These are phyloP conservation scores for Clarias macrocephalus DNA, from an alignment of 2,113 vertebrate species.

Conservation along the genomic window DNA sequence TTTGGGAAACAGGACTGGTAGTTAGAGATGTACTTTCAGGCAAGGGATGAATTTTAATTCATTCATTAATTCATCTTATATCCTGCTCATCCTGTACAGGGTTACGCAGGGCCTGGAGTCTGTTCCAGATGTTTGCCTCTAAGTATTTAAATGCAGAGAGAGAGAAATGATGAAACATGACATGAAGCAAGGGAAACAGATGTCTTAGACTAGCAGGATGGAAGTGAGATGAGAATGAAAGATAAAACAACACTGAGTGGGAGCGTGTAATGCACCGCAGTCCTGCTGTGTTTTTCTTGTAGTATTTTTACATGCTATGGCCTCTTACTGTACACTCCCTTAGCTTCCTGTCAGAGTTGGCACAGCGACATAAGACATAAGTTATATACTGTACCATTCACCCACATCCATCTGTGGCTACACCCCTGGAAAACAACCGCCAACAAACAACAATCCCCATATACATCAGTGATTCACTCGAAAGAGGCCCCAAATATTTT, in stretches of 20 bases:
- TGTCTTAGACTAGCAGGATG: neutral
- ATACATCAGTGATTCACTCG: neutral
- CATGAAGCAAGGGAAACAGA: neutral
- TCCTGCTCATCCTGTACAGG: no score
- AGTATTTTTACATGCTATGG: slow-evolving; percentile 26
- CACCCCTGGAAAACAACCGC: neutral
- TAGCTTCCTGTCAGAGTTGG: slow-evolving; percentile 37
- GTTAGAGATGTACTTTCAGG: neutral
- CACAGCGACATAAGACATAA: neutral
- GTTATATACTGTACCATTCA: neutral
- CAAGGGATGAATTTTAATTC: neutral
- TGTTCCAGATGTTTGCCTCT: neutral
- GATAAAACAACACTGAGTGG: slow-evolving; percentile 12
- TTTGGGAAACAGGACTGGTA: neutral
- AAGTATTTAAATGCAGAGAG: neutral
- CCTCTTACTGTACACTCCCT: neutral
- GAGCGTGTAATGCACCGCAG: neutral
- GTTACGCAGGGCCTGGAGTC: no score
- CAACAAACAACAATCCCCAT: slow-evolving; percentile 8
- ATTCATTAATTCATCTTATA: no score
- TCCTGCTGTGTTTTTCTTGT: slow-evolving; percentile 18
- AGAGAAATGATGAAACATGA: neutral
- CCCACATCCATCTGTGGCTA: neutral
- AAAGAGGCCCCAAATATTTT: no score
- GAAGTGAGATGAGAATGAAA: neutral